Evolutionary conservation across 2,888 invertebrate genomes (phyloP).

Genomic region (Pollenia labialis): DNA sequence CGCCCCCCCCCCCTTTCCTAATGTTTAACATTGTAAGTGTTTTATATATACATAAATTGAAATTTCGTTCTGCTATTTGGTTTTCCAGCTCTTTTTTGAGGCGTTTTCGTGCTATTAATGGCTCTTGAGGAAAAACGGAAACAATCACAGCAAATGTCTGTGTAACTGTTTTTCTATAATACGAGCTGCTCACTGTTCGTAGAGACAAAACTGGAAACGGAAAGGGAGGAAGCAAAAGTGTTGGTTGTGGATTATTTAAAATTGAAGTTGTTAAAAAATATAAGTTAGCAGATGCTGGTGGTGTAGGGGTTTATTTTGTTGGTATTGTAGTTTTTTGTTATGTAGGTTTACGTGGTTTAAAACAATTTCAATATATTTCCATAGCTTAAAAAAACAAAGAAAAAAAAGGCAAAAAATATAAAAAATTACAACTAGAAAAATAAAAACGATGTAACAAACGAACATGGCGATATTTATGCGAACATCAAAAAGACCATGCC

Average conservation of each 20-base stretch:
- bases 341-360: conserved; percentile 48
- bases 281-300: neutral
- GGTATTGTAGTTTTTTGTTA: conserved; percentile 15
- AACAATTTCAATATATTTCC: conserved; percentile 59
- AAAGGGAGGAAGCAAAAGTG: neutral
- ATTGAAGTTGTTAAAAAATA: neutral
- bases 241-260: neutral
- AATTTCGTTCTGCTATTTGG: conserved; percentile 13
- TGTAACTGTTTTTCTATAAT: conserved; percentile 40
- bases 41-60: conserved; percentile 44
- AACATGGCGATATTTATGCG: conserved; percentile 33
- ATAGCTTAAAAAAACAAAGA: conserved; percentile 23
- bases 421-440: neutral
- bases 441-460: conserved; percentile 17
- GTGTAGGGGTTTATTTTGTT: neutral
- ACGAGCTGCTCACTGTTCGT: neutral
- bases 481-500: neutral
- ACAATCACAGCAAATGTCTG: conserved; percentile 57
- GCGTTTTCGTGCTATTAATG: conserved; percentile 56
- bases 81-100: neutral
- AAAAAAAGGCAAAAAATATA: neutral
- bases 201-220: neutral
- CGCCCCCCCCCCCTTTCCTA: too few relatives aligned
- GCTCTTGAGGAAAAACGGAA: conserved; percentile 48
- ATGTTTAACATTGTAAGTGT: neutral